Evolutionary conservation across 2,797 vertebrate genomes (phyloP), one percentile per base, ranked within the genome.

Genomic region (Diglossa cyanea): DNA sequence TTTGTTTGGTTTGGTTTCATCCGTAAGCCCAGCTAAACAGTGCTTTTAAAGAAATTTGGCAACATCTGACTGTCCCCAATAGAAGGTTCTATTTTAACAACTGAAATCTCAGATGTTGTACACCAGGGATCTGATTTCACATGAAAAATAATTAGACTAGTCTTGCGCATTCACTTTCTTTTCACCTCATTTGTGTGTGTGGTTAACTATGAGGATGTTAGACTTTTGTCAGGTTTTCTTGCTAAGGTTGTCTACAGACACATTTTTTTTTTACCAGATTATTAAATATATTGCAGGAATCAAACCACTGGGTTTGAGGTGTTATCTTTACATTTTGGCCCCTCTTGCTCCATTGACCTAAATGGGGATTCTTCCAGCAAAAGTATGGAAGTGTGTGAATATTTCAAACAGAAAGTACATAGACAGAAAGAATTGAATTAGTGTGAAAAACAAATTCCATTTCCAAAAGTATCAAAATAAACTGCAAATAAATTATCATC

Each of bases 391-490:
- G 7, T 54, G 11, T 6, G 13, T 62, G 24, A 86, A 35, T 62
- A 73, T 85, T 55, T 89, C 33, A 51, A 79, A n/a, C 13, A 62
- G 31, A 76, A 88, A 76, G 17, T 44, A 88, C 12, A 51, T 7
- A 79, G 13, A 89, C 11, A 51, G 14, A 63, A 82, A 58, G 15
- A 76, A 76, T 23, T 45, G 6, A 83, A 45, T 60, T 86, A 60
- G 9, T n/a, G 25, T 67, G 48, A 93, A 53, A 88, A 95, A 74
- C 9, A 93, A 85, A 65, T 74, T 83, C 23, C 53, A 3, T 74
- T 88, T 90, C 45, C 58, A 57, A 68, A 63, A 14, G 21, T 75
- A 42, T 95, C 47, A 94, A 90, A 95, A 93, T 83, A 75, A 90
- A 72, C 40, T 72, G 19, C 17, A 84, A 84, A 77, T 39, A 47